Evolutionary conservation across 2,888 invertebrate species (phyloP), one percentile per base, ranked within the genome.

Genomic region (Cataglyphis rosenhaueri): DNA sequence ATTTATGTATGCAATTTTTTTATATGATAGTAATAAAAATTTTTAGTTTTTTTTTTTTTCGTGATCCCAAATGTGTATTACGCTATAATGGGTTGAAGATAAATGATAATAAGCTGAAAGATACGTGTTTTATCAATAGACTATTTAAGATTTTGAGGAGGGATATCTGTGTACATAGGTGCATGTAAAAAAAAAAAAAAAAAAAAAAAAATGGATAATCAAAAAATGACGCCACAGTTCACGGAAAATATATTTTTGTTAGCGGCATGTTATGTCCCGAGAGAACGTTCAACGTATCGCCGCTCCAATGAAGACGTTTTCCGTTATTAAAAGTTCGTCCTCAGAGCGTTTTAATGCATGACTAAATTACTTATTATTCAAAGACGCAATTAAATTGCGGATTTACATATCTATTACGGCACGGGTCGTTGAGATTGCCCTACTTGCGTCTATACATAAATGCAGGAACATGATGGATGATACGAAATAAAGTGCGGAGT

Each of bases 341-440:
- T 52, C 78, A 61, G 41, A 68, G 82, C 62, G 82, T 86, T 85
- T 87, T 81, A 75, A 83, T 74, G 78, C 83, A 84, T 81, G 74
- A 82, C 83, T 71, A 81, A 85, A 84, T 83, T 78, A 84, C 82
- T 88, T 88, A 85, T 87, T 88, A 90, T 90, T 86, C 90, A 88
- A 79, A 73, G 75, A 32, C 81, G 87, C 88, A 88, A 89, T 89
- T 90, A 89, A 90, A 88, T 88, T 87, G 81, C 79, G 78, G 83
- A 89, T 89, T 88, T 88, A 86, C 87, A 89, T 87, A 87, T 84
- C 86, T 79, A 89, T 84, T 84, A 82, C 65, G 64, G 35, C 29
- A 76, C 73, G 83, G 64, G 41, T 62, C 85, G 74, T 64, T 32
- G 70, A 85, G 84, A 88, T 86, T 86, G 85, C 81, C 82, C 85